Base-by-base conservation (phyloP, 2,888 invertebrate genomes). In the Pycnomerus fuliginosus region DNA sequence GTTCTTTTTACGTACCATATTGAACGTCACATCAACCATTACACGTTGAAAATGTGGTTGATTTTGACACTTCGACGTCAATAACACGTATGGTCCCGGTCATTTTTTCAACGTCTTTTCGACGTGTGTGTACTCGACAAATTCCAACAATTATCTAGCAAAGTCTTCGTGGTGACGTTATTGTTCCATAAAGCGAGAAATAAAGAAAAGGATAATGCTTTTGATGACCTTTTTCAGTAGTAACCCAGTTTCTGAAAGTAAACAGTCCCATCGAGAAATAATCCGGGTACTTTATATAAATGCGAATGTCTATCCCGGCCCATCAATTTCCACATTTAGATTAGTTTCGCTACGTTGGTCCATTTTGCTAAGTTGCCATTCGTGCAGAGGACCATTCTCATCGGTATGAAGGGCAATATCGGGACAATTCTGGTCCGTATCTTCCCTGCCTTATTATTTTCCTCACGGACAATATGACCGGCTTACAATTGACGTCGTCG, bases 381-480 rank as follows among this genome's bases (percentile, higher is more conserved):
- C 25, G 13, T 12, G 40, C 16, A 16, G 25, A 50, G 52, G 38
- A 36, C 43, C 48, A 44, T 45, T 38, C 42, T 56, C 48, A 51
- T 52, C 52, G 48, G 34, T 25, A 34, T 37, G 38, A 49, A 41
- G 32, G 40, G 40, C 38, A 51, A 50, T 50, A 56, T 54, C 40
- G 50, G 31, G 47, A 43, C 48, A 47, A 51, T 49, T 48, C 39
- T 28, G 38, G 39, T n/a, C 35, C 43, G 40, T 49, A 46, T 48
- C 43, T 30, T 33, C 39, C 50, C 56, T 30, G 49, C 52, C 57
- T 61, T 62, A 58, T 61, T 60, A 62, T 64, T 62, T 62, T 58
- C 53, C 55, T 58, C 64, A 60, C 59, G 60, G 58, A 62, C 61
- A 59, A 62, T 62, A 60, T 59, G 60, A 56, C 60, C 58, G 50